Evolutionary conservation across 2,113 vertebrate genomes (phyloP).

Genomic region (Platichthys flesus): DNA sequence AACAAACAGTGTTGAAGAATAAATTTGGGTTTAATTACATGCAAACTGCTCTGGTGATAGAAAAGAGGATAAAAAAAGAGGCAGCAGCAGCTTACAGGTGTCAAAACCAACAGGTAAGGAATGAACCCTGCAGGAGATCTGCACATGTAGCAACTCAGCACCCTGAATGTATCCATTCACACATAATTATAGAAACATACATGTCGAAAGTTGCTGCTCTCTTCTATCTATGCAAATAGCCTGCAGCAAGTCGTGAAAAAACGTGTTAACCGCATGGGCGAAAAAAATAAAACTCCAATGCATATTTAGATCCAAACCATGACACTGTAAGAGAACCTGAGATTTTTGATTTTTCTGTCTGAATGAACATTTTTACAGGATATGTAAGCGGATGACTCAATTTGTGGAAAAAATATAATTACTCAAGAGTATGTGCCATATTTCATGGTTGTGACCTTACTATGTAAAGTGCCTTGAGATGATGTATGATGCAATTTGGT

Average conservation of each 20-base stretch:
- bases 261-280: background rate
- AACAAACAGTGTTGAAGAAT: background rate
- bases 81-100: background rate
- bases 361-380: background rate
- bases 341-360: background rate
- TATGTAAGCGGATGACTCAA: background rate
- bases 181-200: slow-evolving; percentile 24
- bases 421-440: too few relatives aligned
- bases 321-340: background rate
- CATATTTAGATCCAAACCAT: slow-evolving; percentile 22
- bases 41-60: background rate
- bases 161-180: slow-evolving; percentile 3
- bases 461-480: too few relatives aligned
- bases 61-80: background rate
- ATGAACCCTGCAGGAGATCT: slow-evolving; percentile 7
- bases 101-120: background rate
- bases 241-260: background rate
- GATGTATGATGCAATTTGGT: too few relatives aligned
- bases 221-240: slow-evolving; percentile 10
- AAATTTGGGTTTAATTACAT: background rate
- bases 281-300: background rate
- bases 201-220: slow-evolving; percentile 12
- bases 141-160: slow-evolving; percentile 5
- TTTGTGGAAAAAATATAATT: background rate
- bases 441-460: too few relatives aligned